Percentiles rank a stretch among this genome's conserved stretches.
phyloP scores from a whole-genome alignment of 2,888 invertebrate genomes.

The Drosophila histrio region DNA sequence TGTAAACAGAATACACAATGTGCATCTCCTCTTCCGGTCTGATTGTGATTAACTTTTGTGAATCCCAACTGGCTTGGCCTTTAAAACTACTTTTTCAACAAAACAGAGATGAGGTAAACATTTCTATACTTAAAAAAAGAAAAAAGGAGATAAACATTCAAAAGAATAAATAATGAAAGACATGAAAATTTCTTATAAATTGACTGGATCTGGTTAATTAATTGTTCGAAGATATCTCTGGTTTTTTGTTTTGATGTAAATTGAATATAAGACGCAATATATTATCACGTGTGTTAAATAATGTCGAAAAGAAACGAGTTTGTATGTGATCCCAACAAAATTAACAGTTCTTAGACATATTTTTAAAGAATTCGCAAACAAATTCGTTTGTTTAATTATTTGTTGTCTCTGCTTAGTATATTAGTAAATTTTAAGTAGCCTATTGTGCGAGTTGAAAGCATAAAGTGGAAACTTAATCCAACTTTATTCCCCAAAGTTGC shows the following conservation, averaged over 20 bases:
- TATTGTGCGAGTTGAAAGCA: not conserved
- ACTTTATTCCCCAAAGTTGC: not conserved
- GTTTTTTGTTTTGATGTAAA: not conserved
- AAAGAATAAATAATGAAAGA: too few relatives aligned
- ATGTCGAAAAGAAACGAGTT: not conserved
- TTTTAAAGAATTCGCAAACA: not conserved
- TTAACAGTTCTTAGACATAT: too few relatives aligned
- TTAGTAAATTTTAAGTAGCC: not conserved
- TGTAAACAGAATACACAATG: conserved; percentile 2
- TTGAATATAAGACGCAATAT: not conserved
- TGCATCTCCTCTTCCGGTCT: not conserved
- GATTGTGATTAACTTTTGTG: conserved; percentile 7
- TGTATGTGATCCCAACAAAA: too few relatives aligned
- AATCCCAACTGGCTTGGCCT: too few relatives aligned
- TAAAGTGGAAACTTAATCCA: not conserved
- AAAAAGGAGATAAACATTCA: too few relatives aligned
- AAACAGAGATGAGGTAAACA: not conserved
- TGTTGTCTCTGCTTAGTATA: not conserved
- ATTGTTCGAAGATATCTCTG: not conserved
- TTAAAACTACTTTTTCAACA: not conserved
- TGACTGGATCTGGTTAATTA: not conserved
- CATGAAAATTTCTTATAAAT: too few relatives aligned
- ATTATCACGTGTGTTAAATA: not conserved
- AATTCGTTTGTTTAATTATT: not conserved
- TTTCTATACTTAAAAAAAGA: too few relatives aligned